phyloP scores from a whole-genome alignment of 2,797 vertebrate species.

The Sphenodon punctatus region DNA sequence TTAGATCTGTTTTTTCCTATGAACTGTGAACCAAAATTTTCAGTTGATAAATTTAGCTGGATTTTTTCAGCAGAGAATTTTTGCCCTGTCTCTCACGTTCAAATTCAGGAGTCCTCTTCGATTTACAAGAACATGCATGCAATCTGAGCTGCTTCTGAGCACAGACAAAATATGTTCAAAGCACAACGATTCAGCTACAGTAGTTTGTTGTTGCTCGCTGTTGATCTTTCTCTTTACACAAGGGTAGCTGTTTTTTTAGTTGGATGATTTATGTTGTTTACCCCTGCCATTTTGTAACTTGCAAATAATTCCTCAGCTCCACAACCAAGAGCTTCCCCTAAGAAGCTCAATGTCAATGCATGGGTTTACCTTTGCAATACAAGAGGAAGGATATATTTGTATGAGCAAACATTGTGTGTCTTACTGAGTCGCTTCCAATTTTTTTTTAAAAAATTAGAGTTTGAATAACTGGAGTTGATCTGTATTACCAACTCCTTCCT shows the following conservation, averaged over 20 bases:
- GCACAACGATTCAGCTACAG: no score
- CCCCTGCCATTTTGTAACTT: neutral
- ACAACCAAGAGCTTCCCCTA: neutral
- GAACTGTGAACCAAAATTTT: no score
- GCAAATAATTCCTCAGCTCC: neutral
- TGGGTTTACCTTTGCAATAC: neutral
- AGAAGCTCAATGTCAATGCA: neutral
- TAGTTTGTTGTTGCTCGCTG: no score
- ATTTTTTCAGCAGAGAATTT: neutral
- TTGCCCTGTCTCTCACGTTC: neutral
- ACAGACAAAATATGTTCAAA: neutral
- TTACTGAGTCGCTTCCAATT: neutral
- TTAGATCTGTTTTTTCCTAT: no score
- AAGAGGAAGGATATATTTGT: neutral
- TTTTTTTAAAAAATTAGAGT: neutral
- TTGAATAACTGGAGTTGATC: no score
- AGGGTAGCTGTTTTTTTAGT: no score
- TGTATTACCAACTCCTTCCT: no score
- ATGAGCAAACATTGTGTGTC: neutral
- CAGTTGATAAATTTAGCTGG: neutral
- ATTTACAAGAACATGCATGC: neutral
- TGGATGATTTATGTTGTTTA: no score
- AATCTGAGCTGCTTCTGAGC: neutral
- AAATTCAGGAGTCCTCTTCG: neutral
- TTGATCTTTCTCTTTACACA: no score